These are phyloP conservation scores for Siderastrea siderea DNA, from an alignment of 92 coral and sea anemone species.

Conservation along the genomic window DNA sequence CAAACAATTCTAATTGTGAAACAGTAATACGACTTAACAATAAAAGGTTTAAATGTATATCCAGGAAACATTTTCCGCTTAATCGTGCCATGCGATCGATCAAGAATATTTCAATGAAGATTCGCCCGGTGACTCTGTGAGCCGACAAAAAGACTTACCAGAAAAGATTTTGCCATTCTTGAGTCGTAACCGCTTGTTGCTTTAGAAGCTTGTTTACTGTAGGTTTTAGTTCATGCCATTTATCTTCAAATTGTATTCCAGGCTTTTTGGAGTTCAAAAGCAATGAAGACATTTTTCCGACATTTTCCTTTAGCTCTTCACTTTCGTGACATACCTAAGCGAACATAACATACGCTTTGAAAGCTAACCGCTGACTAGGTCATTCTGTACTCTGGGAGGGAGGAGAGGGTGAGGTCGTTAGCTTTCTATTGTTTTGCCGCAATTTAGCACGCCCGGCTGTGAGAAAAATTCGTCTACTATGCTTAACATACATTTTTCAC, in stretches of 20 bases:
- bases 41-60: too few species aligned
- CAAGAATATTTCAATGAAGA: too few species aligned
- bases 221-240: conserved; percentile 95
- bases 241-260: conserved; percentile 91
- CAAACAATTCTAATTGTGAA: too few species aligned
- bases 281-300: conserved; percentile 61
- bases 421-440: too few species aligned
- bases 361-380: conserved; percentile 21
- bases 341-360: conserved; percentile 25
- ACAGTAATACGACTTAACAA: too few species aligned
- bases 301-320: conserved; percentile 16
- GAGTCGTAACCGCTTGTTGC: conserved; percentile 91
- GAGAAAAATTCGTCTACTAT: too few species aligned
- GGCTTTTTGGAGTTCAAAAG: conserved; percentile 82
- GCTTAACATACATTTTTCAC: too few species aligned
- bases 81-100: too few species aligned
- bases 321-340: conserved; percentile 28
- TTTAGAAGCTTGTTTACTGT: conserved; percentile 95
- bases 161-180: conserved; percentile 98
- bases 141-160: conserved; percentile 69
- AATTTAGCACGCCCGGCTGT: too few species aligned
- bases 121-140: too few species aligned
- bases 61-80: too few species aligned
- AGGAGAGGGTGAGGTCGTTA: not conserved
- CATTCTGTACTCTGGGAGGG: not conserved